These are phyloP conservation scores for Noctua pronuba DNA, from an alignment of 2,888 invertebrate genomes.

Conservation along the genomic window DNA sequence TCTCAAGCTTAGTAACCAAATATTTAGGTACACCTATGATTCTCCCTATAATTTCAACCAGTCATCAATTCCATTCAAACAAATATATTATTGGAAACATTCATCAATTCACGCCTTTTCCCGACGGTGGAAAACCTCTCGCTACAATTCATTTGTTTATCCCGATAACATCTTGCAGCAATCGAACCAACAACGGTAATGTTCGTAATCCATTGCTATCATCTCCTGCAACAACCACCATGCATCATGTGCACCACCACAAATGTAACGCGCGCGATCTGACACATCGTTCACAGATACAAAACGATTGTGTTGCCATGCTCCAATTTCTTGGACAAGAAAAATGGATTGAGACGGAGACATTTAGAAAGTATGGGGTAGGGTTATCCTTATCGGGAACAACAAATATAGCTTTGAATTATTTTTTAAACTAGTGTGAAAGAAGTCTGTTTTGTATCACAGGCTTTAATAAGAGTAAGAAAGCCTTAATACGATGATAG, in stretches of 20 bases:
- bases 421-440: not conserved
- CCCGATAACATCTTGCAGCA: not conserved
- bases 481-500: not conserved
- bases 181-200: not conserved
- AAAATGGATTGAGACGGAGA: slow-evolving; percentile 13
- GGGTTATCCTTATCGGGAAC: not conserved
- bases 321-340: slow-evolving; percentile 35
- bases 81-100: not conserved
- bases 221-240: not conserved
- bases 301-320: slow-evolving; percentile 18
- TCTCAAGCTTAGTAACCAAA: not conserved
- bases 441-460: not conserved
- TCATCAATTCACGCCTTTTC: not conserved
- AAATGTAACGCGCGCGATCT: slow-evolving; percentile 16
- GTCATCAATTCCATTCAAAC: not conserved
- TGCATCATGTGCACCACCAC: slow-evolving; percentile 20
- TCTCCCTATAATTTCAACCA: not conserved
- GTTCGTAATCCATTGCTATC: slow-evolving; percentile 22
- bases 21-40: not conserved
- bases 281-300: slow-evolving; percentile 28
- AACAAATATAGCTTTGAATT: not conserved
- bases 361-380: slow-evolving; percentile 3
- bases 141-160: not conserved
- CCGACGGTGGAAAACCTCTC: not conserved
- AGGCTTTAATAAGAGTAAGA: not conserved